Base-by-base conservation (phyloP, 1,140 invertebrate genomes). In the Drosophila obscura region DNA sequence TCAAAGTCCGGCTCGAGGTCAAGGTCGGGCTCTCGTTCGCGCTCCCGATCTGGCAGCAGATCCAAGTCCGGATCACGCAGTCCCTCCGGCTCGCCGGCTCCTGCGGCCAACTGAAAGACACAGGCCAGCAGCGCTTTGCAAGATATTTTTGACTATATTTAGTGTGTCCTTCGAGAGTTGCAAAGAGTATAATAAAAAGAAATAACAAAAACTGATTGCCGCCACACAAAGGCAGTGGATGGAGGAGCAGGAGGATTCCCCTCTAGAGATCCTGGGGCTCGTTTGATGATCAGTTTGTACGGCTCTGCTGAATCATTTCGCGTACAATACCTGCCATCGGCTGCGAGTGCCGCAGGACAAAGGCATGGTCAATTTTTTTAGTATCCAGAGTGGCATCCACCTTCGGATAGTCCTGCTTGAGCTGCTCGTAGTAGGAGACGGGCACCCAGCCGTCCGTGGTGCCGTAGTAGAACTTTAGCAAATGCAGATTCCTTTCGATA, bases 401-500 rank as follows among this genome's bases (percentile, higher is more conserved):
- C 57, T 94, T 80, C 0, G 96, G 95, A 80, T 95, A 93, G 26
- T 92, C 92, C 13, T 89, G 66, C 64, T 93, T 93, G 39, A 97
- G 90, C 46, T 95, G 92, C 22, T 94, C 84, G 78, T 94, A 96
- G 84, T 95, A 96, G 53, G 93, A 85, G 2, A 93, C 65, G 0
- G 96, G 96, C 61, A 94, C 94, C 97, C 97, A 98, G 1, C 93
- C 93, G 90, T 97, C 97, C 6, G 83, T 93, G 6, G 93, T 90
- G 0, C 96, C 96, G 92, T 97, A 97, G 88, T 96, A 97, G 26
- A 97, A 94, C 74, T 94, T 95, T 0, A 97, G 80, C 65, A 95
- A 94, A 31, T 93, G 74, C 31, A 93, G 87, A 81, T 95, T 92
- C 46, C 94, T 91, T 7, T 92, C 75, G 35, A 95, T 91, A 46